These are phyloP conservation scores for Penaeus chinensis DNA, from an alignment of 1,140 invertebrate genomes.

Conservation along the genomic window DNA sequence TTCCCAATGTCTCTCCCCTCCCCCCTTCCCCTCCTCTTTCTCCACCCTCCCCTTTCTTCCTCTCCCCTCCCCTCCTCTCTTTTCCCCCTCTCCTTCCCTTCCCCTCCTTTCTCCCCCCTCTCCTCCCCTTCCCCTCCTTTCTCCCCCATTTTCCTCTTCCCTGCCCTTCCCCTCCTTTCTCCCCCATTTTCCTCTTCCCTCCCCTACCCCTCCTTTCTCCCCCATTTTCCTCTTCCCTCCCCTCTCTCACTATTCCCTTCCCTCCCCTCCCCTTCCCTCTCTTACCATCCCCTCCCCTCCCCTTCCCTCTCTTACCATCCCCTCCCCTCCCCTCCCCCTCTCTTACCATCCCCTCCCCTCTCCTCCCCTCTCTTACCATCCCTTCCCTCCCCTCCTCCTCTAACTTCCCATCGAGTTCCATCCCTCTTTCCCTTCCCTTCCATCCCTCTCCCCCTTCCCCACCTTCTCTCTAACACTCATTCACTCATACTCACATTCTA, in stretches of 20 bases:
- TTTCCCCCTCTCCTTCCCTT: not conserved
- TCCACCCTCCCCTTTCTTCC: not conserved
- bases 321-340: not conserved
- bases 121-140: not conserved
- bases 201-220: not conserved
- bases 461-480: not conserved
- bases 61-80: not conserved
- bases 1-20: not conserved
- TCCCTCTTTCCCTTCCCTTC: too few species aligned
- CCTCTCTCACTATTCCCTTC: not conserved
- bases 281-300: not conserved
- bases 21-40: not conserved
- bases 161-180: not conserved
- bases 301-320: not conserved
- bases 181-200: not conserved
- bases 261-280: not conserved
- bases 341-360: too few species aligned
- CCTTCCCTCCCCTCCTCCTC: not conserved
- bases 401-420: not conserved
- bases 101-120: not conserved
- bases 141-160: too few species aligned
- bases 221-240: not conserved
- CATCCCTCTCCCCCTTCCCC: not conserved
- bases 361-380: not conserved
- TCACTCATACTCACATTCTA: not conserved